Evolutionary conservation across 2,113 vertebrate genomes (phyloP).

Genomic region (Lanius ludovicianus): DNA sequence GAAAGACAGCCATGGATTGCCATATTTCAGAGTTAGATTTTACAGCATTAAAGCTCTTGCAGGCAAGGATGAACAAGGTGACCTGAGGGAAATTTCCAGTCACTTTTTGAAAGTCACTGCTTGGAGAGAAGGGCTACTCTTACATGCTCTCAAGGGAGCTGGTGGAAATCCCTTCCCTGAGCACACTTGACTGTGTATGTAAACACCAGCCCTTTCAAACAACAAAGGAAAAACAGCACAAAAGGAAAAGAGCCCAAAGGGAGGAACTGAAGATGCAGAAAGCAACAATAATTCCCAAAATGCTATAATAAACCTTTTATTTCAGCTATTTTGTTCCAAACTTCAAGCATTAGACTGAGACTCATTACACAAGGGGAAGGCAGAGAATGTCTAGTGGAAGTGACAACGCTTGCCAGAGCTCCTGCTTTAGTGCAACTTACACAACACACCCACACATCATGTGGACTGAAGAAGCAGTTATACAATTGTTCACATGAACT

Average conservation of each 20-base stretch:
- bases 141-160: background rate
- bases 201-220: background rate
- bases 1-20: background rate
- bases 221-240: background rate
- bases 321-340: background rate
- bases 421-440: background rate
- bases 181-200: background rate
- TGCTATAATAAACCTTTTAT: background rate
- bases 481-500: background rate
- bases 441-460: background rate
- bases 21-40: background rate
- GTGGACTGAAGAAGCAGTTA: background rate
- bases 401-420: background rate
- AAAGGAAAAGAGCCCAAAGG: background rate
- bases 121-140: background rate
- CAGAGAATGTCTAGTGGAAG: background rate
- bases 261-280: background rate
- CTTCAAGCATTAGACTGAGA: background rate
- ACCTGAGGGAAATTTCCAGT: slow-evolving; percentile 1
- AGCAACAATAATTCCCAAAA: background rate
- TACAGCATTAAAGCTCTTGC: background rate
- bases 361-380: background rate
- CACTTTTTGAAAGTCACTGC: background rate
- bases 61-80: background rate
- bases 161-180: background rate